Evolutionary conservation across 2,797 vertebrate species (phyloP).

Genomic region (Arnoldichthys spilopterus): DNA sequence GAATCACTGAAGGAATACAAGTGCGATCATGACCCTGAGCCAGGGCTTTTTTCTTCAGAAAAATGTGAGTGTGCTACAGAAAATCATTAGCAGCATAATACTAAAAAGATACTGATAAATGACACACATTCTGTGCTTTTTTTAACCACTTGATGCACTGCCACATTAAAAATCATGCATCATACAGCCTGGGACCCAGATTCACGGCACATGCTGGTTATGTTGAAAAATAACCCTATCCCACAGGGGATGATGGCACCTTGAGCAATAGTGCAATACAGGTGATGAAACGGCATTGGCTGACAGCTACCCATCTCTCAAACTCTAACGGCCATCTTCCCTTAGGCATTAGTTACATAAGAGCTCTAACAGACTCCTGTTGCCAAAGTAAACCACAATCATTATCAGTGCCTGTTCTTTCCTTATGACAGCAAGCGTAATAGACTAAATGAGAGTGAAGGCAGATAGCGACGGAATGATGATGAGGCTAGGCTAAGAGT

Average conservation of each 20-base stretch:
- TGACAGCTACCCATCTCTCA: constrained; percentile 46
- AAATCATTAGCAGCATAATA: background rate
- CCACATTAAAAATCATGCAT: constrained; percentile 4
- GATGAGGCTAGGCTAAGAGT: constrained; percentile 18
- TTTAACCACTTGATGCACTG: constrained; percentile 32
- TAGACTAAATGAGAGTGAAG: constrained; percentile 51
- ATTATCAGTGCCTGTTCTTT: constrained; percentile 43
- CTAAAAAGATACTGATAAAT: constrained; percentile 3
- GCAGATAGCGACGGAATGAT: constrained; percentile 20
- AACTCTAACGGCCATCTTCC: constrained; percentile 39
- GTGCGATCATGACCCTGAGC: background rate
- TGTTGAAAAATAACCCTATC: constrained; percentile 46
- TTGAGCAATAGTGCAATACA: constrained; percentile 45
- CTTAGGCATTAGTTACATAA: constrained; percentile 21
- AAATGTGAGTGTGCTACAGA: background rate
- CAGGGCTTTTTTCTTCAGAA: background rate
- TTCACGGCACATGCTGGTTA: constrained; percentile 26
- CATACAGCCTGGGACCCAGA: constrained; percentile 24
- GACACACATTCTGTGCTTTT: constrained; percentile 14
- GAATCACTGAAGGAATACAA: background rate
- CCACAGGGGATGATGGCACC: constrained; percentile 38
- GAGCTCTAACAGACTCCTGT: constrained; percentile 4
- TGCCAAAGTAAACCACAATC: constrained; percentile 34
- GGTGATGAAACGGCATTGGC: constrained; percentile 41
- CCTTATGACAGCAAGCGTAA: constrained; percentile 45